Conservation (phyloP, 2,113 vertebrate species). For the Corythoichthys haematopterus region DNA sequence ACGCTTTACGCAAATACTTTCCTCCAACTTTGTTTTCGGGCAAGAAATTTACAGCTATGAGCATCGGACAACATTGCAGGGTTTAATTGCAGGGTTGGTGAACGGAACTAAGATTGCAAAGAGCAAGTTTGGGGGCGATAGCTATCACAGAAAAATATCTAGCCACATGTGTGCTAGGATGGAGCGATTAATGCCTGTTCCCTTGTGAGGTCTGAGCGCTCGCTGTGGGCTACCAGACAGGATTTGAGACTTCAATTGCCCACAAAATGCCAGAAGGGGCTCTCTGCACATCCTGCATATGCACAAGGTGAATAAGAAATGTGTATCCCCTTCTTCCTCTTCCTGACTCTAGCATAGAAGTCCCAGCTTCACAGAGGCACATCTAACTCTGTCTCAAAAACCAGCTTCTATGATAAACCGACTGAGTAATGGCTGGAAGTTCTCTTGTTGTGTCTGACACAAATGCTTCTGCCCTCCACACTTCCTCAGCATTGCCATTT, state of each 20-base stretch:
- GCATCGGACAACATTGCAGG: constrained; percentile 28
- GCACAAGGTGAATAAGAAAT: constrained; percentile 45
- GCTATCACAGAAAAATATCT: constrained; percentile 19
- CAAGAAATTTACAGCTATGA: constrained; percentile 32
- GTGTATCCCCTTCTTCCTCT: background rate
- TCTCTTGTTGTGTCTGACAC: constrained; percentile 19
- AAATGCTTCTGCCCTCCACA: background rate
- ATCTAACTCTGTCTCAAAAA: constrained; percentile 30
- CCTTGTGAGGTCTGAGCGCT: constrained; percentile 51
- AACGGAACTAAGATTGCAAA: constrained; percentile 16
- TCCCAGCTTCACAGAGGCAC: constrained; percentile 21
- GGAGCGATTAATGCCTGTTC: constrained; percentile 37
- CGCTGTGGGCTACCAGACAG: constrained; percentile 42
- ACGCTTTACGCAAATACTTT: constrained; percentile 1
- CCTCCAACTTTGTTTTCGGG: constrained; percentile 25
- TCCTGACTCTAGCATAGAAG: constrained; percentile 20
- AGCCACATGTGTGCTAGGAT: constrained; percentile 44
- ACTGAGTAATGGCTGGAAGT: constrained; percentile 8
- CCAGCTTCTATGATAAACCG: constrained; percentile 27
- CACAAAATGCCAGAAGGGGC: constrained; percentile 59
- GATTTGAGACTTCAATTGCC: constrained; percentile 69
- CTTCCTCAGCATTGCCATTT: constrained; percentile 34
- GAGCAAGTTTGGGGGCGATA: background rate
- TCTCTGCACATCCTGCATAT: constrained; percentile 39
- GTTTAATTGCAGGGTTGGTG: constrained; percentile 28